A percentile compares a stretch with the other conserved stretches of the same genome.
Evolutionary conservation across 1,140 invertebrate genomes (phyloP).

Genomic region (Drosophila ogumai): DNA sequence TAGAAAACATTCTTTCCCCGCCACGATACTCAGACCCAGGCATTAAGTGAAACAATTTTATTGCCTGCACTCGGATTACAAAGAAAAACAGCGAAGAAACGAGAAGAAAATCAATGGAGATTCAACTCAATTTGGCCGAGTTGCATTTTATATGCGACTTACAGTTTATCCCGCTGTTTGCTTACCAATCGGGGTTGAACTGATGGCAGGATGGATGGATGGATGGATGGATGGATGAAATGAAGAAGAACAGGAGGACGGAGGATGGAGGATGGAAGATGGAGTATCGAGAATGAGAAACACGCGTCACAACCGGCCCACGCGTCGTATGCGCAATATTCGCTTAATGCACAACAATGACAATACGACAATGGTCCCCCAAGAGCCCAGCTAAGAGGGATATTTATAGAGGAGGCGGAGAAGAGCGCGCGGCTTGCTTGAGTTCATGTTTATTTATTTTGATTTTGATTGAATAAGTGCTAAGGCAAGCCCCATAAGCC

Average conservation of each 20-base stretch:
- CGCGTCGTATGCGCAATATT: slow-evolving; percentile 44
- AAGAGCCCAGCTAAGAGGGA: slow-evolving; percentile 9
- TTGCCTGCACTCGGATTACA: slow-evolving; percentile 59
- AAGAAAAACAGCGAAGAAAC: slow-evolving; percentile 32
- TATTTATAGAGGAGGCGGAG: slow-evolving; percentile 41
- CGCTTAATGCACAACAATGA: slow-evolving; percentile 46
- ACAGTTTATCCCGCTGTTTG: slow-evolving; percentile 38
- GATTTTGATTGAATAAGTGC: slow-evolving; percentile 78
- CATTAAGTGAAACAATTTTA: slow-evolving; percentile 43
- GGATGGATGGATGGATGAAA: background rate
- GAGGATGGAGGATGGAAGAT: background rate
- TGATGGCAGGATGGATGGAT: slow-evolving; percentile 10
- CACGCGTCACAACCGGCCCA: slow-evolving; percentile 6
- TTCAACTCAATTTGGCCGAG: slow-evolving; percentile 43
- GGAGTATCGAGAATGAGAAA: background rate
- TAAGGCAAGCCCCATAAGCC: slow-evolving; percentile 42
- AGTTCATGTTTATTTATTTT: slow-evolving; percentile 68
- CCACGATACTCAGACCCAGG: background rate
- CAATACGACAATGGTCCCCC: slow-evolving; percentile 30
- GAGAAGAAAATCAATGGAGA: slow-evolving; percentile 18
- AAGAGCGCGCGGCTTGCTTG: background rate
- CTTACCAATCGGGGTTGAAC: slow-evolving; percentile 28
- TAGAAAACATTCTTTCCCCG: background rate
- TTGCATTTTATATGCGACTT: slow-evolving; percentile 46
- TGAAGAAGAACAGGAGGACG: background rate